Evolutionary conservation across 2,888 invertebrate genomes (phyloP).

Genomic region (Philonicus albiceps): DNA sequence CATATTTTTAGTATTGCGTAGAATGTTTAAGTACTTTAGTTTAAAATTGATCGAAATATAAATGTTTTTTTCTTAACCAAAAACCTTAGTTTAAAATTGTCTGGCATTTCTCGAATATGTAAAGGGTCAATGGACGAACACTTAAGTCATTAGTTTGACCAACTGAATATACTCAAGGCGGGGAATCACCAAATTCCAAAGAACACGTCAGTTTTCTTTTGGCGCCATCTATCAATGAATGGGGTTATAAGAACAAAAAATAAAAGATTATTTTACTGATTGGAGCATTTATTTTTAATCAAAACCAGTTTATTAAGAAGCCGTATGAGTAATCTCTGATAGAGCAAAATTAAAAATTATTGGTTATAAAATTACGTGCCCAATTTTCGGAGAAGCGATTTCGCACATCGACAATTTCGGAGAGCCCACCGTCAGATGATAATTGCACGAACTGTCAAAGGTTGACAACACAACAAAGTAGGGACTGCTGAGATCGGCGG

Average conservation of each 20-base stretch:
- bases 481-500: slow-evolving; percentile 39
- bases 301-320: neutral
- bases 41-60: no score
- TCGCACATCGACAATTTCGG: neutral
- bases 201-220: neutral
- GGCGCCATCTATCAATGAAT: neutral
- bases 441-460: slow-evolving; percentile 49
- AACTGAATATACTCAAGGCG: no score
- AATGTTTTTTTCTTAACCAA: no score
- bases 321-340: neutral
- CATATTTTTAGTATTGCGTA: no score
- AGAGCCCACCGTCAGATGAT: neutral
- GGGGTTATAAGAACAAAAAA: neutral
- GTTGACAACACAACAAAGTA: slow-evolving; percentile 53
- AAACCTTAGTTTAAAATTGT: no score
- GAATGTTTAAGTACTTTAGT: no score
- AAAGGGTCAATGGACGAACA: no score
- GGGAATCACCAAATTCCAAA: neutral
- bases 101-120: no score
- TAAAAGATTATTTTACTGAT: neutral
- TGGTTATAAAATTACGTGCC: neutral
- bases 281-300: neutral
- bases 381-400: neutral
- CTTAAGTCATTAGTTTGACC: no score
- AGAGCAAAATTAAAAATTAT: neutral